Conservation (phyloP, 1,140 invertebrate genomes). For the Venturia canescens region DNA sequence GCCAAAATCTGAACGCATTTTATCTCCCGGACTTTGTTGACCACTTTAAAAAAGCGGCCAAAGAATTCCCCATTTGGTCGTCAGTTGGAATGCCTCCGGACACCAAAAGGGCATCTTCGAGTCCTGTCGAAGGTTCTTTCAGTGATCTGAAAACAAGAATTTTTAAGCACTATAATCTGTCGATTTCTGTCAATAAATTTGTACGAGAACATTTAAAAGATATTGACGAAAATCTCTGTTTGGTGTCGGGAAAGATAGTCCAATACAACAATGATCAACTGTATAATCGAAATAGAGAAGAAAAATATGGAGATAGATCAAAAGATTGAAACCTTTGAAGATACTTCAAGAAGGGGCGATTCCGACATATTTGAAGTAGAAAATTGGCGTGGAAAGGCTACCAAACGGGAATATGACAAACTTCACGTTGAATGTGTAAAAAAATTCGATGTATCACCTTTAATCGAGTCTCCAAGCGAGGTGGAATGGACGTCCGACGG, state of each 20-base stretch:
- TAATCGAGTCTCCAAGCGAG: too few relatives aligned
- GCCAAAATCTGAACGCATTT: slow-evolving; percentile 21
- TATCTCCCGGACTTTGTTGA: slow-evolving; percentile 30
- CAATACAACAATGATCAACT: slow-evolving; percentile 21
- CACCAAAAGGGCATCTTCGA: slow-evolving; percentile 2
- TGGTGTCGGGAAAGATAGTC: slow-evolving; percentile 20
- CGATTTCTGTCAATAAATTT: slow-evolving; percentile 33
- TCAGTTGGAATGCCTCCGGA: slow-evolving; percentile 31
- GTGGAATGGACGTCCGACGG: too few relatives aligned
- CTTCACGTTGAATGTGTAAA: neutral
- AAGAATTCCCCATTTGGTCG: slow-evolving; percentile 45
- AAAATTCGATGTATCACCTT: too few relatives aligned
- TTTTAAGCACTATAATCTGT: slow-evolving; percentile 5
- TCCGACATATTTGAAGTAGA: slow-evolving; percentile 17
- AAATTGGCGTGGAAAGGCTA: slow-evolving; percentile 29
- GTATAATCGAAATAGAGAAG: neutral
- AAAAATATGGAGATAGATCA: neutral
- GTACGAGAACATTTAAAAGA: slow-evolving; percentile 5
- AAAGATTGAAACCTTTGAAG: slow-evolving; percentile 27
- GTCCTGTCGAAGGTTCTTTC: slow-evolving; percentile 41
- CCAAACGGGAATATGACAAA: neutral
- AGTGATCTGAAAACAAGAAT: slow-evolving; percentile 34
- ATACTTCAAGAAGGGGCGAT: slow-evolving; percentile 29
- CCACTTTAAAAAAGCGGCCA: neutral
- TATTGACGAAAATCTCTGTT: neutral